Evolutionary conservation across 2,797 vertebrate genomes (phyloP).

Genomic region (Xyrichtys novacula): DNA sequence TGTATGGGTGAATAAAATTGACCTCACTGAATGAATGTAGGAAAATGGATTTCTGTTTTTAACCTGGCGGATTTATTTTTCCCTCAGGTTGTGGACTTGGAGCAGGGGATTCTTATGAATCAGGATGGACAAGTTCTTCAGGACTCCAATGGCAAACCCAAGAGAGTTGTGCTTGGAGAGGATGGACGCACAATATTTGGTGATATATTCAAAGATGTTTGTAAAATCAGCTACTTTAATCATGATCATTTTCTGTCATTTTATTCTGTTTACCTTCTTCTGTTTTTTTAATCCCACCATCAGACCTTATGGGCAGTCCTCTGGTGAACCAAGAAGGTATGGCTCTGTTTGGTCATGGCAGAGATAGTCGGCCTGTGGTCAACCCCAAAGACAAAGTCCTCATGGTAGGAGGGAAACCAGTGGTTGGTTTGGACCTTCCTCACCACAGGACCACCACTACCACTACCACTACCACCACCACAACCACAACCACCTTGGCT

Average conservation of each 20-base stretch:
- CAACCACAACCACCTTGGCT: conserved; percentile 77
- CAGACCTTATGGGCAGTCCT: conserved; percentile 94
- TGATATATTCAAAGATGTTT: too few relatives aligned
- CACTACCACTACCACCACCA: conserved; percentile 71
- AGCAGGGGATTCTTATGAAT: conserved; percentile 92
- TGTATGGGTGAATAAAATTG: background rate
- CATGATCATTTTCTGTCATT: too few relatives aligned
- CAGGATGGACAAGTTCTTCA: conserved; percentile 93
- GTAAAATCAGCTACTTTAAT: too few relatives aligned
- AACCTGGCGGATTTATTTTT: background rate
- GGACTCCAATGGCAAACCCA: conserved; percentile 94
- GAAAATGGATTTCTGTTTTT: background rate
- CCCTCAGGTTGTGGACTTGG: conserved; percentile 92
- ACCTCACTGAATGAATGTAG: background rate
- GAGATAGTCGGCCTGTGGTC: conserved; percentile 92
- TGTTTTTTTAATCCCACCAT: background rate
- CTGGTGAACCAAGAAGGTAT: conserved; percentile 93
- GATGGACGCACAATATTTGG: conserved; percentile 97
- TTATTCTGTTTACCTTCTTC: background rate
- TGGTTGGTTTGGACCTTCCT: conserved; percentile 91
- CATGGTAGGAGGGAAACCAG: conserved; percentile 93
- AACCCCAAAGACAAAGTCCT: conserved; percentile 94
- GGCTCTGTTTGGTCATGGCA: conserved; percentile 93
- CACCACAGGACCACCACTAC: conserved; percentile 84
- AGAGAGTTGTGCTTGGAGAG: conserved; percentile 93